Base-by-base conservation (phyloP, 1,140 invertebrate species). In the Aphaenogaster ashmeadi region DNA sequence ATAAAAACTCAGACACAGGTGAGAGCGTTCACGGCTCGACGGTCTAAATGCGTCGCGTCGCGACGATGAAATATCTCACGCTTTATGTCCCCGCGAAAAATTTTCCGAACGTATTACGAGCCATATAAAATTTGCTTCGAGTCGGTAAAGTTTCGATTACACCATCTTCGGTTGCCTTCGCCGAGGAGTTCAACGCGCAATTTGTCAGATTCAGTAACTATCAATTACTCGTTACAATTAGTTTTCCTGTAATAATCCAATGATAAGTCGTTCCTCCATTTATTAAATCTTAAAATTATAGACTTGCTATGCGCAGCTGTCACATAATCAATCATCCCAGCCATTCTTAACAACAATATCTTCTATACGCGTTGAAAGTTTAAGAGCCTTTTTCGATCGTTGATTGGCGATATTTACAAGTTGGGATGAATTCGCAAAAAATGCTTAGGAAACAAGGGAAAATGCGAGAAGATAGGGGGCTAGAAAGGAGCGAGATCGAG, bases 1-100 rank as follows among this genome's bases (percentile, higher is more conserved):
- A 84, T 84, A 84, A 84, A 84, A 84, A 84, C 80, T 84, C 27
- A 74, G 80, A 75, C 54, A 50, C 54, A 84, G 80, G 69, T 75
- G 80, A 83, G 80, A 81, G 38, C 52, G 67, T 50, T 74, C 33
- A 47, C 54, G n/a, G 9, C 67, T 60, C 18, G 80, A 62, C 80
- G 11, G 13, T 84, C 69, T 47, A 41, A 84, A 62, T 75, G 80
- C 13, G 1, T 74, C 36, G 50, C 15, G 66, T 69, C 47, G 41
- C 33, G 38, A 74, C 54, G 18, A 74, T 84, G 69, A 84, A 50
- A 75, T 75, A 75, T 84, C 54, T 36, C 54, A 5, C 56, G n/a
- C 41, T 27, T 84, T 50, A 13, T 47, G 27, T 75, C 13, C 13
- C n/a, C 44, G 54, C 6, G 27, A 5, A 27, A 58, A 62, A 50